Evolutionary conservation across 2,797 vertebrate species (phyloP).

Genomic region (Mycteria americana): DNA sequence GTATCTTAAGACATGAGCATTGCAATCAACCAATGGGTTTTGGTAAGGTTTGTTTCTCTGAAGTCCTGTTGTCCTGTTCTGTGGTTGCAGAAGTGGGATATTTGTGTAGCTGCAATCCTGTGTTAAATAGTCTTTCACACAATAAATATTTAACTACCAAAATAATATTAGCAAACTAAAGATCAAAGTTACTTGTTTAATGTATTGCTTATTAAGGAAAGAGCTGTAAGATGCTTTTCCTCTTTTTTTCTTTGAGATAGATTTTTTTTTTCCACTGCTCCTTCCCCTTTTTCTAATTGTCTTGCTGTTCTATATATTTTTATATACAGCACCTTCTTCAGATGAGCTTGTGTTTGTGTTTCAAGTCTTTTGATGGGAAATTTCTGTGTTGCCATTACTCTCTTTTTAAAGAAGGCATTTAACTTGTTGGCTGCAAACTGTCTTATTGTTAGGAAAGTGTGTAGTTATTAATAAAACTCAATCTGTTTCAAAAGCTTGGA

Average conservation of each 20-base stretch:
- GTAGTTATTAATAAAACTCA: not conserved
- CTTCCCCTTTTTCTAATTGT: not conserved
- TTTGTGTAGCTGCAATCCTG: not conserved
- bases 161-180: conserved; percentile 1
- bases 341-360: not conserved
- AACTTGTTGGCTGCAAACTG: not conserved
- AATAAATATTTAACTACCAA: not conserved
- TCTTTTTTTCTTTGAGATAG: not conserved
- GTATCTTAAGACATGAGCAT: not conserved
- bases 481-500: not conserved
- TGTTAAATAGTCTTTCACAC: not conserved
- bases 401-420: not conserved
- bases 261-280: not conserved
- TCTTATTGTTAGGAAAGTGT: not conserved
- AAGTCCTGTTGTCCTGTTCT: not conserved
- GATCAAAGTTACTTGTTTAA: not conserved
- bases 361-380: not conserved
- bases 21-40: not conserved
- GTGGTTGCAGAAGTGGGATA: not conserved
- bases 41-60: not conserved
- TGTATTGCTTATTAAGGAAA: not conserved
- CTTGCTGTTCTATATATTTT: conserved; percentile 16
- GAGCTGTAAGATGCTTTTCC: not conserved
- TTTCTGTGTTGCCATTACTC: not conserved
- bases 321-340: not conserved